Base-by-base conservation (phyloP, 2,888 invertebrate genomes). In the Morpho deidamia region DNA sequence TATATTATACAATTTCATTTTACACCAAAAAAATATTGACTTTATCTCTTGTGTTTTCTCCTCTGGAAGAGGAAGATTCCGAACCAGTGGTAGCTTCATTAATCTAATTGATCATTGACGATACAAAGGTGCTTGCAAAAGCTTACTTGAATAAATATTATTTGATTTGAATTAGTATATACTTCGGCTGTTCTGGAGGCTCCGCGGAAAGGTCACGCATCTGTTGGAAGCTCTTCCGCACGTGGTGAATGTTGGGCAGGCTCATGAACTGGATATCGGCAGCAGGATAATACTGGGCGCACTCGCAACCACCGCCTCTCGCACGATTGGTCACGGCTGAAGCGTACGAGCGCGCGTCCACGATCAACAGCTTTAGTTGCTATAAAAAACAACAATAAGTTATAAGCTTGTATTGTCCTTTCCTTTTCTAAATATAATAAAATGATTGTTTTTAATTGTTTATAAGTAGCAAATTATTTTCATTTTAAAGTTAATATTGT, bases 201-300 rank as follows among this genome's bases (percentile, higher is more conserved):
- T 95, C 93, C n/a, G 94, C 93, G 64, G 95, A 95, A 3, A 96
- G 83, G 55, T 93, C 92, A 51, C 99, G 90, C 62, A 99, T 90
- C 60, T 95, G 94, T 62, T 95, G 95, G 89, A 98, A 99, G 83
- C 97, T 97, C 73, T 95, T 95, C 44, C 99, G 91, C 76, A 99
- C 96, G 69, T 95, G 94, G 86, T 99, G 99, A 67, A 99, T 99
- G 87, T 99, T 99, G 51, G 98, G 97, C 77, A 99, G 91, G 78
- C 95, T 95, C 97, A 99, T 98, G 83, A 98, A 99, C 85, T 97
- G 95, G 54, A 99, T 97, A 85, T 99, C 98, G 64, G 98, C 97
- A 70, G 94, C 94, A 0, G 96, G 95, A 90, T 99, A 99, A 91
- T 98, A 98, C 82, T 98, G 98, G 50, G 94, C 93, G 78, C 96